Evolutionary conservation across 2,797 vertebrate species (phyloP).

Genomic region (Falco rusticolus): DNA sequence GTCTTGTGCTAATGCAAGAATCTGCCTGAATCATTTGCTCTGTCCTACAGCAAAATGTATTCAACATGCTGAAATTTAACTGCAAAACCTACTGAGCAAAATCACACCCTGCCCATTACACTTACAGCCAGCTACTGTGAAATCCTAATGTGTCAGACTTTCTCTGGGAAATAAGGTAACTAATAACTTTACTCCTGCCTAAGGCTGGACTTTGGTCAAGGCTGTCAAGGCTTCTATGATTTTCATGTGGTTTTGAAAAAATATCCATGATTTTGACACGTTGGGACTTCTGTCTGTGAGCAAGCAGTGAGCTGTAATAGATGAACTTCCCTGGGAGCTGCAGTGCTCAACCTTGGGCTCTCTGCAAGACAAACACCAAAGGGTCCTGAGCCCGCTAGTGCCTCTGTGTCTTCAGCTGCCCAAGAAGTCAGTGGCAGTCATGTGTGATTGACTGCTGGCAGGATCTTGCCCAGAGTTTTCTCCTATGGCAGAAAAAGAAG

Average conservation of each 20-base stretch:
- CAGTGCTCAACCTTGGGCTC: not conserved
- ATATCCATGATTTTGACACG: constrained; percentile 44
- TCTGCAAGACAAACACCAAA: not conserved
- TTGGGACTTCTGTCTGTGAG: not conserved
- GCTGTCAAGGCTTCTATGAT: constrained; percentile 65
- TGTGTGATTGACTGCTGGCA: not conserved
- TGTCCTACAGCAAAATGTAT: constrained; percentile 66
- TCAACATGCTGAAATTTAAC: constrained; percentile 51
- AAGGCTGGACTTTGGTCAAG: constrained; percentile 72
- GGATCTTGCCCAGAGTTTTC: not conserved
- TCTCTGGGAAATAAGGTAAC: constrained; percentile 57
- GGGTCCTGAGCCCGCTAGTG: not conserved
- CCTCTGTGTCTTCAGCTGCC: not conserved
- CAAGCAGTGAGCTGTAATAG: constrained; percentile 2
- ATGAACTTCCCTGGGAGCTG: not conserved
- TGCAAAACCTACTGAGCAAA: constrained; percentile 44
- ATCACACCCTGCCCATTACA: constrained; percentile 65
- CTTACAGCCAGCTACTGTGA: constrained; percentile 58
- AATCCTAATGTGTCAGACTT: constrained; percentile 70
- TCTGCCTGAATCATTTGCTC: constrained; percentile 36
- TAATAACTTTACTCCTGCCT: constrained; percentile 72
- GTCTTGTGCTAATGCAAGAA: constrained; percentile 37
- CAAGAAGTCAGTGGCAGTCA: not conserved
- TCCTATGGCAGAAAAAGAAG: not conserved
- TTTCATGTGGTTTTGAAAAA: constrained; percentile 28